These are phyloP conservation scores for Caenorhabditis panamensis DNA, from an alignment of 2,888 invertebrate genomes.

Conservation along the genomic window DNA sequence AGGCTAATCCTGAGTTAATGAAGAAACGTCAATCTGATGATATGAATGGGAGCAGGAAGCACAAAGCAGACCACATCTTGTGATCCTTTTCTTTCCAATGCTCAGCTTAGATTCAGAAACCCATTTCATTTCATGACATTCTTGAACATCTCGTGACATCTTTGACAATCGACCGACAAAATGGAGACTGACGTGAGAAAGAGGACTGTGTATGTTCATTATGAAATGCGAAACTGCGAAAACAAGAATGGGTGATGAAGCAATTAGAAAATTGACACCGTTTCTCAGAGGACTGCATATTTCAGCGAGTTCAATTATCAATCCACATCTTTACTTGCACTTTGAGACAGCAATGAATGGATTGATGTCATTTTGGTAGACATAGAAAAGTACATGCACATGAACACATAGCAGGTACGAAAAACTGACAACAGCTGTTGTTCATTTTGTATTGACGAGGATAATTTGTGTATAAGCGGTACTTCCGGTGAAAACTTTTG, in stretches of 20 bases:
- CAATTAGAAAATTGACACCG: slow-evolving; percentile 45
- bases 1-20: slow-evolving; percentile 35
- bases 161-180: too few species aligned
- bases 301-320: neutral
- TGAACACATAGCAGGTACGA: neutral
- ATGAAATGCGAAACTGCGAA: slow-evolving; percentile 5
- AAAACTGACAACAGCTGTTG: neutral
- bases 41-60: neutral
- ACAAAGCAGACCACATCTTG: neutral
- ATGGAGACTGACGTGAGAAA: neutral
- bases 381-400: too few species aligned
- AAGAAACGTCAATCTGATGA: slow-evolving; percentile 31
- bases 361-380: slow-evolving; percentile 22
- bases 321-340: slow-evolving; percentile 3
- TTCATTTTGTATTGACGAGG: neutral
- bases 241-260: slow-evolving; percentile 21
- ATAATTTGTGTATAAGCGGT: too few species aligned
- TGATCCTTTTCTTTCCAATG: neutral
- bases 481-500: too few species aligned
- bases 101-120: too few species aligned
- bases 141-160: neutral
- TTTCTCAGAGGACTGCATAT: slow-evolving; percentile 26
- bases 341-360: slow-evolving; percentile 21
- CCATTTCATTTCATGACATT: neutral
- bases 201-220: neutral